Evolutionary conservation across 2,113 vertebrate species (phyloP).

Genomic region (Engraulis encrasicolus): DNA sequence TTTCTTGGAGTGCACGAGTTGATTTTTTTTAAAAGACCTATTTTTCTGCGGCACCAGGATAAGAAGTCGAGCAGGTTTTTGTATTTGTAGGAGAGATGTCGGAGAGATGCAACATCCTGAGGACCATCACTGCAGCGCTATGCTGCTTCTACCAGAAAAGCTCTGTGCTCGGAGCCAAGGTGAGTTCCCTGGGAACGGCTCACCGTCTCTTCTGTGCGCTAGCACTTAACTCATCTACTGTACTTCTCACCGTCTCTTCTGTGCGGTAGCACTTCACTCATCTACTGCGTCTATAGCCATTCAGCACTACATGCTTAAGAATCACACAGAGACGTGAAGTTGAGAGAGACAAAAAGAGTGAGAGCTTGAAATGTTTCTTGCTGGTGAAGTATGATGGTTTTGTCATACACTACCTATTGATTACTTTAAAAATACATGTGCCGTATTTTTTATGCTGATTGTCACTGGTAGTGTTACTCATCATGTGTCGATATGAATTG

Average conservation of each 20-base stretch:
- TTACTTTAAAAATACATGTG: too few relatives aligned
- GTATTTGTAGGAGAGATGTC: slow-evolving; percentile 85
- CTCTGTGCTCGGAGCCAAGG: slow-evolving; percentile 87
- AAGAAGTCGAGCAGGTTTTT: slow-evolving; percentile 30
- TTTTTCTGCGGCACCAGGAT: background rate
- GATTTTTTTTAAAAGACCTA: background rate
- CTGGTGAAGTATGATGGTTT: too few relatives aligned
- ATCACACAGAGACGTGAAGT: too few relatives aligned
- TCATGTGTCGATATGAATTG: too few relatives aligned
- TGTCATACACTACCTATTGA: too few relatives aligned
- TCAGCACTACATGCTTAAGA: too few relatives aligned
- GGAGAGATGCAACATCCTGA: slow-evolving; percentile 83
- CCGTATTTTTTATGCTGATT: too few relatives aligned
- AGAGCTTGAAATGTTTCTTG: too few relatives aligned
- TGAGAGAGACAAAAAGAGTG: too few relatives aligned
- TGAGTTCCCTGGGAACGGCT: slow-evolving; percentile 67
- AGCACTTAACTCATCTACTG: background rate
- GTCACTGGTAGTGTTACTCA: too few relatives aligned
- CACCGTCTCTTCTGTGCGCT: background rate
- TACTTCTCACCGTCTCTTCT: background rate
- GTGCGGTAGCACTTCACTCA: background rate
- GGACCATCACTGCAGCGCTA: slow-evolving; percentile 83
- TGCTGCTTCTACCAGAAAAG: slow-evolving; percentile 95
- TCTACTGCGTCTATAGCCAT: background rate
- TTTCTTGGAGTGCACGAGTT: background rate